Percentiles rank a stretch among this genome's conserved stretches.
Conservation (phyloP, 2,113 vertebrate genomes). For the Scophthalmus maximus region DNA sequence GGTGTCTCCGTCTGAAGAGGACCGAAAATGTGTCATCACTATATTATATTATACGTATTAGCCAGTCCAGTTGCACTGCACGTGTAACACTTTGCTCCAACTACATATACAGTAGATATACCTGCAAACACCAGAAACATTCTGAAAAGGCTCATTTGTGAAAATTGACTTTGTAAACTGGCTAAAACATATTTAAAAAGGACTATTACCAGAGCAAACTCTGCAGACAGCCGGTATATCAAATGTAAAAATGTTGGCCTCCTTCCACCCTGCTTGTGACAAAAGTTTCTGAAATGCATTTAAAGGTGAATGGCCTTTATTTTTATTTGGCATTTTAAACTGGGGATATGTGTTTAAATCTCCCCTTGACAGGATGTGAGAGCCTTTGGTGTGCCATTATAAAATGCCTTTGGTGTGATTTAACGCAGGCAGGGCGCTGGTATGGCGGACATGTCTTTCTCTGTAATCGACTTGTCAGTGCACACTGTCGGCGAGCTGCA, state of each 20-base stretch:
- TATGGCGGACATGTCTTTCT: conserved; percentile 60
- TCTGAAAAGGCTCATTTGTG: not conserved
- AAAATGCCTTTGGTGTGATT: conserved; percentile 58
- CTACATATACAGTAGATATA: not conserved
- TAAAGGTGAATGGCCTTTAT: conserved; percentile 8
- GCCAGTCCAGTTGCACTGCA: not conserved
- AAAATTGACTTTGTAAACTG: not conserved
- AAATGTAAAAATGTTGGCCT: not conserved
- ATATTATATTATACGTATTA: not conserved
- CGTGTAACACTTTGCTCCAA: not conserved
- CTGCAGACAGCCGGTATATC: not conserved
- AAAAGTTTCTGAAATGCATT: conserved; percentile 1
- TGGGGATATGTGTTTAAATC: conserved; percentile 7
- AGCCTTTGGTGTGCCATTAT: conserved; percentile 30
- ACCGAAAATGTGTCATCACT: not conserved
- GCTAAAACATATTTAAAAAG: not conserved
- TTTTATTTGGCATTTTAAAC: conserved; percentile 26
- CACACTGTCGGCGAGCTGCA: conserved; percentile 57
- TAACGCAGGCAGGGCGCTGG: conserved; percentile 40
- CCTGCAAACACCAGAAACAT: too few relatives aligned
- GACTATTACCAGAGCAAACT: not conserved
- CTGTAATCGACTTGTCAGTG: conserved; percentile 70
- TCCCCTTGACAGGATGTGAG: conserved; percentile 4
- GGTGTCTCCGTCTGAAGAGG: not conserved
- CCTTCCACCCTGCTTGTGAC: conserved; percentile 9